A percentile compares a stretch with the other conserved stretches of the same genome.
These are phyloP conservation scores for Diprion similis DNA, from an alignment of 1,140 invertebrate genomes.

Conservation along the genomic window DNA sequence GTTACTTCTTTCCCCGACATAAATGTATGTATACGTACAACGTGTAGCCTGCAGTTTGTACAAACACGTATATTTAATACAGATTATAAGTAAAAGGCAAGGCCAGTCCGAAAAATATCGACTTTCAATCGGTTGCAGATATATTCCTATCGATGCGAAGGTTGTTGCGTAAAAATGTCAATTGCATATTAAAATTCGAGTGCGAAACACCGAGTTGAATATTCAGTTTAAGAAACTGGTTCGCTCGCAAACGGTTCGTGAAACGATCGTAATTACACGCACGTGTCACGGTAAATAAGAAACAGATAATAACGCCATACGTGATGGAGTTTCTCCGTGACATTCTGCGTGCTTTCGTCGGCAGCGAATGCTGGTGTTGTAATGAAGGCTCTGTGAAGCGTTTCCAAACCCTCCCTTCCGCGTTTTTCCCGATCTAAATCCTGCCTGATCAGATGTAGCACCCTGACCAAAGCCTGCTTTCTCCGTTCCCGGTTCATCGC, in stretches of 20 bases:
- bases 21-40: background rate
- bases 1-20: no score
- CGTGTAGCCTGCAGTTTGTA: background rate
- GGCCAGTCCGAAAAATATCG: background rate
- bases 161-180: background rate
- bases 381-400: constrained; percentile 88
- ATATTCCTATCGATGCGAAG: background rate
- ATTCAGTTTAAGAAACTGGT: no score
- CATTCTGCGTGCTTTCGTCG: constrained; percentile 91
- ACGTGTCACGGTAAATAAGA: no score
- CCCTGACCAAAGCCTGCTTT: constrained; percentile 81
- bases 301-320: constrained; percentile 62
- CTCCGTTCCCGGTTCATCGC: constrained; percentile 91
- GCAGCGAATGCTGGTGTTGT: constrained; percentile 88
- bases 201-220: no score
- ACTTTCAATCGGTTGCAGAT: background rate
- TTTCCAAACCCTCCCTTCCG: constrained; percentile 86
- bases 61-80: background rate
- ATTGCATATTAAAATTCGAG: background rate
- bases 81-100: constrained; percentile 2
- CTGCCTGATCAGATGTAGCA: constrained; percentile 81
- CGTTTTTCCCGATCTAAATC: constrained; percentile 86
- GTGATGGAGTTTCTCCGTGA: constrained; percentile 89
- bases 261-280: no score
- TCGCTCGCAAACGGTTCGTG: no score